Conservation (phyloP, 2,113 vertebrate species). For the Thalassarche chlororhynchos region DNA sequence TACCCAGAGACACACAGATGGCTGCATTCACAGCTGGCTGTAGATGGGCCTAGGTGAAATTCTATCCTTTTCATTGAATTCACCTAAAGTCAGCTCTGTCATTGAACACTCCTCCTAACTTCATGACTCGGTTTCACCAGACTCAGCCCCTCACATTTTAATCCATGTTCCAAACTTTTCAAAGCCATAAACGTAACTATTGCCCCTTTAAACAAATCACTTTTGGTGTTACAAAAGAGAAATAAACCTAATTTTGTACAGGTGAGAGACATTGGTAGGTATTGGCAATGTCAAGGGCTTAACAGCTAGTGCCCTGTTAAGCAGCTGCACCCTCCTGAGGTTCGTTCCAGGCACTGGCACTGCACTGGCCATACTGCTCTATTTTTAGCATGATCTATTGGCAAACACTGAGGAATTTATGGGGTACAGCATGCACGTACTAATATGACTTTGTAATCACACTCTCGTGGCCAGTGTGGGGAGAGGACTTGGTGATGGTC, state of each 20-base stretch:
- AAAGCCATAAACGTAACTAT: background rate
- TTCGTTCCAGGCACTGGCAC: background rate
- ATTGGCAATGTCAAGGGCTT: background rate
- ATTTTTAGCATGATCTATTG: background rate
- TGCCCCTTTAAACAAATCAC: background rate
- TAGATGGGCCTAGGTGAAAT: background rate
- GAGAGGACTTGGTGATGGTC: background rate
- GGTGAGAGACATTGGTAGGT: no score
- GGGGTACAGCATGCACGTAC: background rate
- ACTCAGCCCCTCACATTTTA: background rate
- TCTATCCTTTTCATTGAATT: background rate
- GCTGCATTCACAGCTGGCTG: background rate
- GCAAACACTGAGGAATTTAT: background rate
- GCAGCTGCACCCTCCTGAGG: background rate
- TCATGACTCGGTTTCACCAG: background rate
- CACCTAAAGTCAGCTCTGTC: background rate
- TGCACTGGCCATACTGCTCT: background rate
- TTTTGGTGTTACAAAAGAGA: background rate
- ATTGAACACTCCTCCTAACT: fast-evolving
- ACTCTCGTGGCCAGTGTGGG: background rate
- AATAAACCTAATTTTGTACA: background rate
- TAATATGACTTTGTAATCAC: background rate
- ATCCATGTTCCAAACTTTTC: background rate
- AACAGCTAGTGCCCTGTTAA: background rate
- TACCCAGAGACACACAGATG: background rate